phyloP scores from a whole-genome alignment of 2,113 vertebrate species.

The Picathartes gymnocephalus region DNA sequence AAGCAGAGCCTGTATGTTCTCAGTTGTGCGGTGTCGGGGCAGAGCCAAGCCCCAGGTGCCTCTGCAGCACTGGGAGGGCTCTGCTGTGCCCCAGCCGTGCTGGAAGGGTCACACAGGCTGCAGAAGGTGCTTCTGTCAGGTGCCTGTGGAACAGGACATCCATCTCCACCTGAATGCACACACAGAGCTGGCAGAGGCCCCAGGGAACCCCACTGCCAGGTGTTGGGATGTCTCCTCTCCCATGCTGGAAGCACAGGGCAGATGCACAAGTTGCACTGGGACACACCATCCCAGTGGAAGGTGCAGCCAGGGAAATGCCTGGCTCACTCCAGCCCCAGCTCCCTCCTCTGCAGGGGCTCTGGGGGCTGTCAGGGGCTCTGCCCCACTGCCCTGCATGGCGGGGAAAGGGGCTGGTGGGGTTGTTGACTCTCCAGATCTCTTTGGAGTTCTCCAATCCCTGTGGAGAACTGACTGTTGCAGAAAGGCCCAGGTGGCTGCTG shows the following conservation, averaged over 20 bases:
- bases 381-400: fast-evolving
- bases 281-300: fast-evolving
- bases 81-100: not conserved
- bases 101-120: not conserved
- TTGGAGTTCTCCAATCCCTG: not conserved
- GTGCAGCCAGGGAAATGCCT: not conserved
- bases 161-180: not conserved
- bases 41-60: not conserved
- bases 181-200: not conserved
- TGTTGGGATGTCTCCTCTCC: fast-evolving
- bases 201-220: not conserved
- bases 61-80: not conserved
- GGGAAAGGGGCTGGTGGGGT: not conserved
- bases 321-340: not conserved
- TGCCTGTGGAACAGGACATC: not conserved
- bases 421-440: not conserved
- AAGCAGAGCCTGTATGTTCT: not conserved
- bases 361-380: not conserved
- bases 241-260: not conserved
- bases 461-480: not conserved
- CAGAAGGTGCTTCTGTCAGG: not conserved
- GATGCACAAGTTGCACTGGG: not conserved
- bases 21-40: not conserved
- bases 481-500: not conserved
- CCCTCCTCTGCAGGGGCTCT: not conserved